Conservation (phyloP, 2,888 invertebrate genomes). For the Hartigia nigra region DNA sequence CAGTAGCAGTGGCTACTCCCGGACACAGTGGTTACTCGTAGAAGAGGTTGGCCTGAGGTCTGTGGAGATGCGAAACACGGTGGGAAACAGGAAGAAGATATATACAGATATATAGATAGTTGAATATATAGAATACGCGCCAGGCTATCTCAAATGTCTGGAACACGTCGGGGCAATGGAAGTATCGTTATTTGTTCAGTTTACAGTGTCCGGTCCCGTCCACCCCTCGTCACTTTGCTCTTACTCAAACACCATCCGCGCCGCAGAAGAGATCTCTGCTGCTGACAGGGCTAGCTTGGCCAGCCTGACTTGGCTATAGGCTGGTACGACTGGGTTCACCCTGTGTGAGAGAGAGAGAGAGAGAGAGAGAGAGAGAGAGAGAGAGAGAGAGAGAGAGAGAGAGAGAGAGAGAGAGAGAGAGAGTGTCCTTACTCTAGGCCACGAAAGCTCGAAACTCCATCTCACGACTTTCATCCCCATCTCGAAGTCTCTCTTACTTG, state of each 20-base stretch:
- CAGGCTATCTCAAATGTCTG: slow-evolving; percentile 22
- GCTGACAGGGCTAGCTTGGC: slow-evolving; percentile 46
- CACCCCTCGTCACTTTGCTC: slow-evolving; percentile 42
- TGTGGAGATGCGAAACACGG: not conserved
- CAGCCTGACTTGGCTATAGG: slow-evolving; percentile 3
- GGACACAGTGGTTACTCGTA: not conserved
- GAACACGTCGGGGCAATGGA: slow-evolving; percentile 25
- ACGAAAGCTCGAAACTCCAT: slow-evolving; percentile 12
- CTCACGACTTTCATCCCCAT: slow-evolving; percentile 11
- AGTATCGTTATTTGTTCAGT: slow-evolving; percentile 46
- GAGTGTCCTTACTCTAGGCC: slow-evolving; percentile 15
- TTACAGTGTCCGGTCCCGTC: slow-evolving; percentile 25
- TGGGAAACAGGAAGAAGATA: not conserved
- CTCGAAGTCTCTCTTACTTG: slow-evolving; percentile 15
- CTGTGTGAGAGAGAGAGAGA: slow-evolving; percentile 11
- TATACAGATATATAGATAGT: not conserved
- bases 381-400: too few species aligned
- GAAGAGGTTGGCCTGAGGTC: not conserved
- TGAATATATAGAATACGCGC: not conserved
- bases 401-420: too few species aligned
- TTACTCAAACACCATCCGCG: slow-evolving; percentile 41
- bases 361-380: too few species aligned
- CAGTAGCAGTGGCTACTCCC: not conserved
- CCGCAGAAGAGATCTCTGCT: slow-evolving; percentile 46
- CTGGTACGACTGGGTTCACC: not conserved